A percentile compares a stretch with the other conserved stretches of the same genome.
Conservation (phyloP, 2,888 invertebrate genomes). For the Melieria picta region DNA sequence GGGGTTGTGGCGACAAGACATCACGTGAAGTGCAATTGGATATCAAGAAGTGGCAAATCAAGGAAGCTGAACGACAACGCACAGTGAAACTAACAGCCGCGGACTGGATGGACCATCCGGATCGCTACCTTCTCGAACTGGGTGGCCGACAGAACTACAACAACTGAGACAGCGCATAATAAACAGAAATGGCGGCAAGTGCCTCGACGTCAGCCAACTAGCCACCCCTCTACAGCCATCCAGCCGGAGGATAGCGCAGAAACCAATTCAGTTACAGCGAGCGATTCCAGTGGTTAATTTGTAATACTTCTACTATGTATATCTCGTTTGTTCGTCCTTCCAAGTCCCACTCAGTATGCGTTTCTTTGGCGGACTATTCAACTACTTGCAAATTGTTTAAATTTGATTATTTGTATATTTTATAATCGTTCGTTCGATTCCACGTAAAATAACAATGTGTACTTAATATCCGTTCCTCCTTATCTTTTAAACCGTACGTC, state of each 20-base stretch:
- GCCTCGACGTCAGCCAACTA: constrained; percentile 10
- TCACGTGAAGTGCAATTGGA: constrained; percentile 85
- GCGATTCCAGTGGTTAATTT: constrained; percentile 25
- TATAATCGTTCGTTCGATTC: neutral
- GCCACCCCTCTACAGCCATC: no score
- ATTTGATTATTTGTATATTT: constrained; percentile 8
- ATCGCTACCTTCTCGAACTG: constrained; percentile 88
- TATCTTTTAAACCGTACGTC: constrained; percentile 10
- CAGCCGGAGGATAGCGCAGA: no score
- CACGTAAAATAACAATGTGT: constrained; percentile 18
- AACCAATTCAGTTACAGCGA: no score
- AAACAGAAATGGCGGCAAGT: constrained; percentile 9
- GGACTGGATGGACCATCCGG: constrained; percentile 96
- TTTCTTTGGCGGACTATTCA: constrained; percentile 6
- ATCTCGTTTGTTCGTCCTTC: constrained; percentile 6
- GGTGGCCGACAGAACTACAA: constrained; percentile 86
- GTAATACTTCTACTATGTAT: constrained; percentile 6
- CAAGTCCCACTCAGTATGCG: neutral
- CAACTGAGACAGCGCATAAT: constrained; percentile 60
- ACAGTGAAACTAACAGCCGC: constrained; percentile 87
- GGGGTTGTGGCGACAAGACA: constrained; percentile 87
- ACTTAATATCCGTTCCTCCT: constrained; percentile 21
- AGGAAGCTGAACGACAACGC: constrained; percentile 86
- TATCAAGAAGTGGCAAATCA: constrained; percentile 90
- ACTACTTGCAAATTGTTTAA: constrained; percentile 1